Conservation (phyloP, 2,797 vertebrate species). For the Melanotaenia boesemani region DNA sequence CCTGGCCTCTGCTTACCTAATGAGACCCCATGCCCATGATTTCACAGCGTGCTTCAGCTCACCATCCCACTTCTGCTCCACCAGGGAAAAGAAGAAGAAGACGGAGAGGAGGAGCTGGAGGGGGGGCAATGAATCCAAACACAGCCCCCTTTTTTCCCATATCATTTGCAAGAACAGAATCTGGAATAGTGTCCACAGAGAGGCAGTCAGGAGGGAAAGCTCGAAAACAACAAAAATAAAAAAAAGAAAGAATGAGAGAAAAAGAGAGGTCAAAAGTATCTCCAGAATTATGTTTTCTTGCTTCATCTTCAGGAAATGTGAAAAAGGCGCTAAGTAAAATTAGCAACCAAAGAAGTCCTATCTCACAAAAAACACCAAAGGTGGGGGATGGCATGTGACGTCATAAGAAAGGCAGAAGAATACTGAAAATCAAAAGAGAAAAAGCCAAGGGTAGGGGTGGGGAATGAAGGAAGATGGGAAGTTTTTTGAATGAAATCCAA, state of each 20-base stretch:
- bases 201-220: constrained; percentile 65
- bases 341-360: constrained; percentile 76
- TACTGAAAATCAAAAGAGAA: constrained; percentile 25
- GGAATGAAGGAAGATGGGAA: constrained; percentile 34
- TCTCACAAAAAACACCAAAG: constrained; percentile 42
- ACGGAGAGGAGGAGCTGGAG: constrained; percentile 39
- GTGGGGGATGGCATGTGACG: constrained; percentile 38
- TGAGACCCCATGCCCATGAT: constrained; percentile 79
- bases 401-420: constrained; percentile 21
- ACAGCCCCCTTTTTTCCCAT: constrained; percentile 36
- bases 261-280: constrained; percentile 49
- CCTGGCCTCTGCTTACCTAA: constrained; percentile 83
- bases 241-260: constrained; percentile 28
- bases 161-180: constrained; percentile 83
- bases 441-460: constrained; percentile 32
- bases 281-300: constrained; percentile 53
- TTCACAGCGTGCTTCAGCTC: constrained; percentile 68
- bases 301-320: constrained; percentile 55
- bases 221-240: constrained; percentile 31
- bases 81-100: constrained; percentile 67
- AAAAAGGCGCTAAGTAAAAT: constrained; percentile 60
- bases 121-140: constrained; percentile 56
- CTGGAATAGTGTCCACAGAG: constrained; percentile 77
- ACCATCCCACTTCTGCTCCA: constrained; percentile 63
- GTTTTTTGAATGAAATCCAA: constrained; percentile 88